phyloP scores from a whole-genome alignment of 2,888 invertebrate species.

The Uloborus plumipes region DNA sequence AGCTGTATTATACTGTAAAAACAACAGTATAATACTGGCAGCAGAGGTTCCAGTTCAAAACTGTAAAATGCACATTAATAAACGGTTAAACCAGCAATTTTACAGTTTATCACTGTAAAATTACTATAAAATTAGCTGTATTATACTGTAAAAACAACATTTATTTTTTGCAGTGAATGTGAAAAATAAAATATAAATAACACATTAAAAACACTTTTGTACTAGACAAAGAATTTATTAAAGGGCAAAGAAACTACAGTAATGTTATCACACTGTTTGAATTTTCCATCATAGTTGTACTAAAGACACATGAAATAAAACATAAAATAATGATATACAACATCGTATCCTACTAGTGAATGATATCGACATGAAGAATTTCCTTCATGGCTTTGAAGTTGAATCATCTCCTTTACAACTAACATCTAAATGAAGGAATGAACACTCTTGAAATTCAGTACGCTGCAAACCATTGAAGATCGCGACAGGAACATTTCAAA shows the following conservation, averaged over 20 bases:
- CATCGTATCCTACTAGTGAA: slow-evolving; percentile 57
- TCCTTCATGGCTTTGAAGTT: slow-evolving; percentile 25
- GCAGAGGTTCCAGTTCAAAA: too few relatives aligned
- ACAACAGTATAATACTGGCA: too few relatives aligned
- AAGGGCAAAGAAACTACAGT: slow-evolving; percentile 62
- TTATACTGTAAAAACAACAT: too few relatives aligned
- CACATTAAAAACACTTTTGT: slow-evolving; percentile 10
- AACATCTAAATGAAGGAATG: slow-evolving; percentile 55
- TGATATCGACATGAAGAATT: slow-evolving; percentile 50
- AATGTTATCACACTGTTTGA: slow-evolving; percentile 60
- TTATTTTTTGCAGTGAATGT: too few relatives aligned
- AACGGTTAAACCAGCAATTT: too few relatives aligned
- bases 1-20: too few relatives aligned
- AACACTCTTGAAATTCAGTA: slow-evolving; percentile 53
- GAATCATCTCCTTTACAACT: slow-evolving; percentile 32
- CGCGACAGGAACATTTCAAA: slow-evolving; percentile 48
- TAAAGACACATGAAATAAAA: slow-evolving; percentile 57
- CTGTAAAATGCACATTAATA: too few relatives aligned
- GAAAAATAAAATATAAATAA: neutral
- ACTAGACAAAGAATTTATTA: slow-evolving; percentile 65
- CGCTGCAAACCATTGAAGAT: slow-evolving; percentile 24
- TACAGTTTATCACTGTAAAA: too few relatives aligned
- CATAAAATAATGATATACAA: slow-evolving; percentile 60
- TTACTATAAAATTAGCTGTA: too few relatives aligned
- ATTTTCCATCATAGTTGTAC: slow-evolving; percentile 53